Evolutionary conservation across 2,888 invertebrate species (phyloP), one percentile per base, ranked within the genome.

Genomic region (Subacronicta megacephala): DNA sequence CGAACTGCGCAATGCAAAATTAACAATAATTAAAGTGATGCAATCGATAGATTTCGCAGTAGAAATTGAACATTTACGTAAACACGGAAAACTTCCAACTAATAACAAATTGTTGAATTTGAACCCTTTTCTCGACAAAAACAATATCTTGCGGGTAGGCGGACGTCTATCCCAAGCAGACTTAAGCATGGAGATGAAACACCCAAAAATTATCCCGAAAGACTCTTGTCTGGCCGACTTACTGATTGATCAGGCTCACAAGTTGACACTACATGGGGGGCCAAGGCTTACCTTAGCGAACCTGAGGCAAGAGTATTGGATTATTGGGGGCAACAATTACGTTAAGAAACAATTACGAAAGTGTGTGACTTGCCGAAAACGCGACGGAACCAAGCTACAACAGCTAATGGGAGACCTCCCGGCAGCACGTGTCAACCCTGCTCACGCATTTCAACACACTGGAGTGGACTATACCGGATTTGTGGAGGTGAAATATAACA

Each of bases 401-500:
- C 49, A 49, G 1, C 13, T 51, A 0, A 57, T 56, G 56, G 50
- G 49, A 5, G 44, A 41, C 3, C 12, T 56, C 13, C 56, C 50
- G 1, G 7, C 13, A 2, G 44, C 56, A 13, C 17, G 51, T n/a
- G 12, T 3, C 5, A 46, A 51, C 7, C 51, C 37, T 1, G 20
- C 45, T 1, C 38, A 17, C 1, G 49, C 55, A 2, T 49, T 55
- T 9, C 15, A 43, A 9, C 49, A 55, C n/a, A 46, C 41, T 2
- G 44, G 50, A 7, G 50, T 56, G n/a, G 50, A 56, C 18, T 50
- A 44, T 12, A 56, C 50, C 0, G 56, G 50, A 1, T 50, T 50
- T 2, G 50, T 56, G 5, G 44, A 56, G 0, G 15, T 56, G 1
- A 56, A 56, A n/a, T 29, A 29, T 7, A 56, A 41, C 16, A 57